Evolutionary conservation across 2,113 vertebrate species (phyloP).

Genomic region (Cariama cristata): DNA sequence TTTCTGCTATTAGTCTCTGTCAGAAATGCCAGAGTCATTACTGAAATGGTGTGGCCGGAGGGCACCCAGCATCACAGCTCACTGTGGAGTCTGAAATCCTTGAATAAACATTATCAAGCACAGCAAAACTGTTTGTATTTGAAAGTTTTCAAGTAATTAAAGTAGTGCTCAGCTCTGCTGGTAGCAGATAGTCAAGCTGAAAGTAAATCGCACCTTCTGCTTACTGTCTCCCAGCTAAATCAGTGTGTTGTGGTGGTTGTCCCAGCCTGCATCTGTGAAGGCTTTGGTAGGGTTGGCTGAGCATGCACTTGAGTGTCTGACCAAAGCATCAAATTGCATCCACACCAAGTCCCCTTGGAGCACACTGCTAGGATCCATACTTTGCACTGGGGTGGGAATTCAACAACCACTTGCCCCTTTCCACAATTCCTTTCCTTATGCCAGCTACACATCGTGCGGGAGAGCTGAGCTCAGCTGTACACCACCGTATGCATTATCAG

Average conservation of each 20-base stretch:
- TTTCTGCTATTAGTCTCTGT: conserved; percentile 65
- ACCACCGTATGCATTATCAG: not conserved
- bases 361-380: not conserved
- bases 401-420: not conserved
- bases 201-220: not conserved
- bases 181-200: not conserved
- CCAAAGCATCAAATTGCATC: not conserved
- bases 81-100: not conserved
- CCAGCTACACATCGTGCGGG: accelerated
- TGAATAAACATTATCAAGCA: conserved; percentile 42
- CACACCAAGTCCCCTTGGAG: not conserved
- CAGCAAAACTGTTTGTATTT: not conserved
- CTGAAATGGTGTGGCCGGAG: conserved; percentile 33
- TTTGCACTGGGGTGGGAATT: not conserved
- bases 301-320: not conserved
- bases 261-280: not conserved
- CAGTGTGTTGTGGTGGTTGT: not conserved
- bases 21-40: conserved; percentile 44
- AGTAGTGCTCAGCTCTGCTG: not conserved
- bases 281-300: not conserved
- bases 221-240: not conserved
- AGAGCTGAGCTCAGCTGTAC: not conserved
- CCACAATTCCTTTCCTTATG: not conserved
- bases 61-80: conserved; percentile 23
- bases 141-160: not conserved